Evolutionary conservation across 2,888 invertebrate species (phyloP), one percentile per base, ranked within the genome.

Genomic region (Kryphioiulus occultus): DNA sequence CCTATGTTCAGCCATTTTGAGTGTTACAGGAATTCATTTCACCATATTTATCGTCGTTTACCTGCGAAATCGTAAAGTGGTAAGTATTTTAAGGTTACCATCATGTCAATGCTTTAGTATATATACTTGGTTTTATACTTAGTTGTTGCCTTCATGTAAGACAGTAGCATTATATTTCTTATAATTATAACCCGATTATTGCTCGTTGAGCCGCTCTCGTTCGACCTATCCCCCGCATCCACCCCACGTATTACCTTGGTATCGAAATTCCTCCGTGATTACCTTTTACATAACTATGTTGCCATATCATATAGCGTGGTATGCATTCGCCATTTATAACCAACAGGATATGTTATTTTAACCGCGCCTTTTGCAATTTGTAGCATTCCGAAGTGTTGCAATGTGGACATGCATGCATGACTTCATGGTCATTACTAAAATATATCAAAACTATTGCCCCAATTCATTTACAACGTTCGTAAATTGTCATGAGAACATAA

Each of bases 1-100:
- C 59, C 59, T 68, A 68, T 68, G 68, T 68, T 68, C 68, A 68
- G 68, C 68, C 68, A 68, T 68, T 68, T 68, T 68, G 68, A 68
- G 68, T 26, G 17, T 26, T 26, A 26, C 68, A 68, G 68, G 68
- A 68, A 68, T 68, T 68, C 19, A 9, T 68, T 68, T 68, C 68
- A 68, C 68, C 68, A 68, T 68, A 68, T 68, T 68, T 68, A 68
- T 68, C 26, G 68, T 17, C 68, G 68, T 10, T 68, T 26, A 68
- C 68, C 68, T 68, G 68, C 10, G 68, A 68, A 26, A 0, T 68
- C 26, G 26, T 68, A 68, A n/a, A 68, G 26, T 68, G 68, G 68
- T 68, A 68, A 68, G 68, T 68, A 68, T 68, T 68, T 22, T 26
- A 68, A 26, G 68, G 22, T 53, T 68, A 68, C 68, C 68, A 68